Evolutionary conservation across 2,113 vertebrate species (phyloP).

Genomic region (Bos javanicus): DNA sequence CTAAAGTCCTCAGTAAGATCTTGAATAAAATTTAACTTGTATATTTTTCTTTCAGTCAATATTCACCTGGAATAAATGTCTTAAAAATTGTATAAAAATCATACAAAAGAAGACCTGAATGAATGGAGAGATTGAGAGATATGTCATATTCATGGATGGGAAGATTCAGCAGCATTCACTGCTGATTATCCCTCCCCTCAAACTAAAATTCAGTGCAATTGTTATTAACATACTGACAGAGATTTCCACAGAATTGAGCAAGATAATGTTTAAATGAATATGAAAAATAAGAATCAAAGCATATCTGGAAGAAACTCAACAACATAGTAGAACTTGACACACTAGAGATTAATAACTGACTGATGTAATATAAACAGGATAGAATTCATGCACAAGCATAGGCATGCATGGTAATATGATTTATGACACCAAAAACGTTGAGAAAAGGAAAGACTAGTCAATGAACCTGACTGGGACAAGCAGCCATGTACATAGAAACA

Average conservation of each 20-base stretch:
- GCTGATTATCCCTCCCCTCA: too few species aligned
- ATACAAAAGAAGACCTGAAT: not conserved
- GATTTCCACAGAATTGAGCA: not conserved
- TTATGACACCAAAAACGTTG: not conserved
- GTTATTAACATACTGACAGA: not conserved
- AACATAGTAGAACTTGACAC: not conserved
- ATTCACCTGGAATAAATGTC: not conserved
- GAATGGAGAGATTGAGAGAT: not conserved
- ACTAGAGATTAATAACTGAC: not conserved
- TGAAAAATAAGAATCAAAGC: not conserved
- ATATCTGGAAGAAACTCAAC: not conserved
- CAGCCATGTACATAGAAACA: not conserved
- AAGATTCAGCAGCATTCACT: not conserved
- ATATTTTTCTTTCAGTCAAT: not conserved
- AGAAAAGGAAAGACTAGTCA: not conserved
- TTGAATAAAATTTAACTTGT: not conserved
- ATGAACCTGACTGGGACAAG: not conserved
- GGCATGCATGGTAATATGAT: not conserved
- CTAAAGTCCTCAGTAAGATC: not conserved
- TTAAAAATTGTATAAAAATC: not conserved
- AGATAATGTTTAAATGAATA: not conserved
- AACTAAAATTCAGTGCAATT: not conserved
- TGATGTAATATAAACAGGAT: not conserved
- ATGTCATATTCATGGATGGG: not conserved
- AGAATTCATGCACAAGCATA: not conserved